A percentile compares a stretch with the other conserved stretches of the same genome.
Conservation (phyloP, 2,113 vertebrate genomes). For the Oryctolagus cuniculus region mOryCun1.1 NC_091451.1:18503501-18504000, state of each 20-base stretch:
- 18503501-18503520: conserved; percentile 14
- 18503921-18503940: background rate
- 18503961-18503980: background rate
- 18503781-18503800: background rate
- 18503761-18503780: background rate
- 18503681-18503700: background rate
- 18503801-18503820: background rate
- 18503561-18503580: background rate
- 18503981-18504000: background rate
- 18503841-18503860: background rate
- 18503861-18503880: background rate
- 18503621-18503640: background rate
- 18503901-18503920: background rate
- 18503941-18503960: background rate
- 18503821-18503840: background rate
- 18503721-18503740: background rate
- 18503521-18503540: background rate
- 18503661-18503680: background rate
- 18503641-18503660: background rate
- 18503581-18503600: background rate
- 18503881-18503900: background rate
- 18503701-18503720: background rate
- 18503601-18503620: background rate
- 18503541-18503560: background rate
- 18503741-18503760: background rate